Conservation (phyloP, 1,140 invertebrate species). For the Drosophila sechellia region DNA sequence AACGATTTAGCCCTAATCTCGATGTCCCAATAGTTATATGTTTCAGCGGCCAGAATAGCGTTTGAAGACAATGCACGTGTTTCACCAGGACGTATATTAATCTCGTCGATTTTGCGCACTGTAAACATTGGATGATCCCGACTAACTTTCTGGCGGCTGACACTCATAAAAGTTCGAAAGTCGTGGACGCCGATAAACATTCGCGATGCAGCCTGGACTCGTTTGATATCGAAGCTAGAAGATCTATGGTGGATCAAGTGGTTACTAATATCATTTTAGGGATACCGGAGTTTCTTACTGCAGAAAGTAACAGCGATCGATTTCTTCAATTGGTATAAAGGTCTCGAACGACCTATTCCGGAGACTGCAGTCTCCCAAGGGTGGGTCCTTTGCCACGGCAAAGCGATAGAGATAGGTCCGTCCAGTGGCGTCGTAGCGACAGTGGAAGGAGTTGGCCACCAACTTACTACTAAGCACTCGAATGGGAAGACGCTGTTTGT, state of each 20-base stretch:
- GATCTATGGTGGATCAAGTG: slow-evolving; percentile 82
- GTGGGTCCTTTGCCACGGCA: slow-evolving; percentile 79
- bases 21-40: slow-evolving; percentile 88
- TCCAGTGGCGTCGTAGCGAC: slow-evolving; percentile 86
- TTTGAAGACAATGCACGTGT: slow-evolving; percentile 84
- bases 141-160: slow-evolving; percentile 81
- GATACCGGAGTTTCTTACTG: slow-evolving; percentile 46
- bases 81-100: slow-evolving; percentile 85
- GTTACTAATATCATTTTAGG: background rate
- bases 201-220: slow-evolving; percentile 85
- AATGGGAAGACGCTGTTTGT: slow-evolving; percentile 85
- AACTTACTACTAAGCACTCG: slow-evolving; percentile 86
- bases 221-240: slow-evolving; percentile 87
- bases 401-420: slow-evolving; percentile 90
- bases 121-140: slow-evolving; percentile 84
- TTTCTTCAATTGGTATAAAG: slow-evolving; percentile 71
- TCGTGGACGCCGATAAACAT: slow-evolving; percentile 88
- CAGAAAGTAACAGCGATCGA: slow-evolving; percentile 75
- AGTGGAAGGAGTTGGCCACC: slow-evolving; percentile 87
- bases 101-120: slow-evolving; percentile 85
- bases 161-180: slow-evolving; percentile 88
- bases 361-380: slow-evolving; percentile 4
- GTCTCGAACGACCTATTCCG: slow-evolving; percentile 61
- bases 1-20: slow-evolving; percentile 87
- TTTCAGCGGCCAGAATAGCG: slow-evolving; percentile 69